phyloP scores from a whole-genome alignment of 1,140 invertebrate species.

The Thrips palmi region DNA sequence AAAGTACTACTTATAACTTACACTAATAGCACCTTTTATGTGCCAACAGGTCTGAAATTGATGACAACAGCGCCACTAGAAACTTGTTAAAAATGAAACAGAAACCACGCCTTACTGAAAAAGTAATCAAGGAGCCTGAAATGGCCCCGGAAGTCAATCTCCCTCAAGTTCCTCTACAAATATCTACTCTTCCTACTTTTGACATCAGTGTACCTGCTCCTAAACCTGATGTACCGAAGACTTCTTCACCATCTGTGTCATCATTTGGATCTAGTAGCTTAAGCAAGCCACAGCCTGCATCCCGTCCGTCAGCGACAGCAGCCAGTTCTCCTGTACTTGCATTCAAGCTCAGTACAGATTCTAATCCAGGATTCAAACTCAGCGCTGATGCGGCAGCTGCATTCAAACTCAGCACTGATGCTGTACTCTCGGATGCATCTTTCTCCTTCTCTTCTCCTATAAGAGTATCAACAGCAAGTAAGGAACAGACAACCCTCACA shows the following conservation, averaged over 20 bases:
- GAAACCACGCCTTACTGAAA: not conserved
- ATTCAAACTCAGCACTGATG: no score
- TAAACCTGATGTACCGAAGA: no score
- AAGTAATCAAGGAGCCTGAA: conserved; percentile 2
- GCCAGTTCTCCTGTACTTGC: not conserved
- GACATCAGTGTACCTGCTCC: conserved; percentile 7
- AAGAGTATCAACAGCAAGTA: no score
- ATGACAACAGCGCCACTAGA: not conserved
- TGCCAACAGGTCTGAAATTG: no score
- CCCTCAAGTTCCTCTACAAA: conserved; percentile 9
- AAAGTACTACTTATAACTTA: no score
- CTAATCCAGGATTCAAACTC: not conserved
- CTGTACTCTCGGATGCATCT: no score
- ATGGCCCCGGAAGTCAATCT: conserved; percentile 5
- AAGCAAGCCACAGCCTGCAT: no score
- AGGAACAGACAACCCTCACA: no score
- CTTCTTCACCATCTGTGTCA: not conserved
- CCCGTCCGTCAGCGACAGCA: no score
- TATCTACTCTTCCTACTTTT: conserved; percentile 12
- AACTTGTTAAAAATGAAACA: not conserved
- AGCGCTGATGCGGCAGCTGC: no score
- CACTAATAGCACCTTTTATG: no score
- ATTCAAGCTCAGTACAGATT: conserved; percentile 1
- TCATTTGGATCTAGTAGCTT: not conserved
- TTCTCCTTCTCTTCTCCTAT: no score